These are phyloP conservation scores for Circaetus cinerascens DNA, from an alignment of 2,113 vertebrate species.

Conservation along the genomic window DNA sequence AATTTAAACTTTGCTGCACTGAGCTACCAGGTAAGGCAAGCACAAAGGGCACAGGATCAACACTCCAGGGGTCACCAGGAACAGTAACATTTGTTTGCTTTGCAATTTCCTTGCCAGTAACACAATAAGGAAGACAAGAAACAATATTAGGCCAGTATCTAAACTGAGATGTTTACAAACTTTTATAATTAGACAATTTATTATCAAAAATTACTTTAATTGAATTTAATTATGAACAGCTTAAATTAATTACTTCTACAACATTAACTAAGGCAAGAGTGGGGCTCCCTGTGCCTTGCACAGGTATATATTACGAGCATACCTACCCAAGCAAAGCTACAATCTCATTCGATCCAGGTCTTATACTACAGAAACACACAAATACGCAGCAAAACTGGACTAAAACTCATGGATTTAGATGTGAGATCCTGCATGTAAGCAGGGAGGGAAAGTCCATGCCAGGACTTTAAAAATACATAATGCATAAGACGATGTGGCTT, in stretches of 20 bases:
- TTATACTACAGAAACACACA: neutral
- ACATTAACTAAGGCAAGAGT: neutral
- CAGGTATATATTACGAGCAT: fast-evolving
- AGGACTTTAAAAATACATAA: neutral
- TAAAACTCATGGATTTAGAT: neutral
- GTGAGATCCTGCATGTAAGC: neutral
- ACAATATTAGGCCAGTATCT: neutral
- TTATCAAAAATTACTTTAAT: neutral
- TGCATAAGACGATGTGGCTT: neutral
- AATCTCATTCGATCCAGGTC: neutral
- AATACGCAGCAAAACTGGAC: neutral
- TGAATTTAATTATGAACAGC: neutral
- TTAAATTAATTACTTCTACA: neutral
- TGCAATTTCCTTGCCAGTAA: neutral
- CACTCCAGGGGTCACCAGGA: neutral
- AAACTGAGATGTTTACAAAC: neutral
- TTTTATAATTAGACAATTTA: neutral
- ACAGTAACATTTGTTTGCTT: fast-evolving
- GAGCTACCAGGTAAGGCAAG: neutral
- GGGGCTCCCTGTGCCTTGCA: neutral
- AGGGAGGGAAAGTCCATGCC: neutral
- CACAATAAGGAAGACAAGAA: neutral
- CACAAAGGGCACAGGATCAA: neutral
- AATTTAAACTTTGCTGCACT: neutral
- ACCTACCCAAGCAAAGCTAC: neutral